A percentile compares a stretch with the other conserved stretches of the same genome.
These are phyloP conservation scores for Crypturellus undulatus DNA, from an alignment of 2,113 vertebrate species.

Conservation along the genomic window DNA sequence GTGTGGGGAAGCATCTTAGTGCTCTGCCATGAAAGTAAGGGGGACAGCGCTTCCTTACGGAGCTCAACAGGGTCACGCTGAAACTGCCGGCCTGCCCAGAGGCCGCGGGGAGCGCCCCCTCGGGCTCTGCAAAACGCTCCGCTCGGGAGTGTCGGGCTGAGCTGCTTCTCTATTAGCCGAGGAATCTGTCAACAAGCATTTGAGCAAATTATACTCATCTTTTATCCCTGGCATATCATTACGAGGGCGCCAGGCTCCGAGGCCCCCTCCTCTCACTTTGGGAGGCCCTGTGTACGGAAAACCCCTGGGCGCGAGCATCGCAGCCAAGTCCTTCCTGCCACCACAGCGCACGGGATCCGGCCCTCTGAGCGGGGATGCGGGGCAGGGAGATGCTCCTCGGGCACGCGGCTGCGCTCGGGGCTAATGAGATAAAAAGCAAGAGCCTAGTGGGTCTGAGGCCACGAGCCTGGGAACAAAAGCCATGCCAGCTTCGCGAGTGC, in stretches of 20 bases:
- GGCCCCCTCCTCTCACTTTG: no score
- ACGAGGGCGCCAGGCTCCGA: no score
- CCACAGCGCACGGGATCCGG: no score
- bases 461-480: conserved; percentile 72
- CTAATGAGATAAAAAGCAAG: conserved; percentile 70
- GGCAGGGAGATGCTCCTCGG: conserved; percentile 4
- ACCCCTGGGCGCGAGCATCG: no score
- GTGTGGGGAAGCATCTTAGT: conserved; percentile 18
- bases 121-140: conserved; percentile 8
- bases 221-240: conserved; percentile 31
- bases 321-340: no score
- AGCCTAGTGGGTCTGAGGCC: conserved; percentile 61
- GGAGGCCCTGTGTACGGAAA: no score
- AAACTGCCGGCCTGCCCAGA: not conserved
- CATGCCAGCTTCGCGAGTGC: conserved; percentile 31
- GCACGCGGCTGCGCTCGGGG: conserved; percentile 12
- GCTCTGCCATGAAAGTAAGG: conserved; percentile 31
- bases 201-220: conserved; percentile 82
- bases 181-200: conserved; percentile 74
- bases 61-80: not conserved
- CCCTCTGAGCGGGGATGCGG: no score
- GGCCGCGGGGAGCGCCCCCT: not conserved
- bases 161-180: conserved; percentile 73
- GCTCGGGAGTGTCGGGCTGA: conserved; percentile 38
- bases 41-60: not conserved